Percentiles rank a stretch among this genome's conserved stretches.
Evolutionary conservation across 2,113 vertebrate species (phyloP).

Genomic region (Misgurnus mizolepis): DNA sequence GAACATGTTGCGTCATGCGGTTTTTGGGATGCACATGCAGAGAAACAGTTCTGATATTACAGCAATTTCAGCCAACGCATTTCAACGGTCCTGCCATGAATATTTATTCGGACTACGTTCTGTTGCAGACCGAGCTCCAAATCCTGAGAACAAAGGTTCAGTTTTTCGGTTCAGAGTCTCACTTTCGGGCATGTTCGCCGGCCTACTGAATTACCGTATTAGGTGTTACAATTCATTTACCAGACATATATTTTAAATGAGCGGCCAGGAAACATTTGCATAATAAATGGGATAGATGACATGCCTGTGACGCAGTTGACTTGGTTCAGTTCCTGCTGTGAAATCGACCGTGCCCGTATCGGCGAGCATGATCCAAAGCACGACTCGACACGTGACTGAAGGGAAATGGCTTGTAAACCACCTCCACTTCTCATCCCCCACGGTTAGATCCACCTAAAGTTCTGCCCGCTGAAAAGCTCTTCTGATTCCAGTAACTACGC

Average conservation of each 20-base stretch:
- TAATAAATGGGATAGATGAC: conserved; percentile 71
- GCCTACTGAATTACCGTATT: conserved; percentile 44
- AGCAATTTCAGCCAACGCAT: neutral
- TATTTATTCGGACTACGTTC: neutral
- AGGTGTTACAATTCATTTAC: conserved; percentile 54
- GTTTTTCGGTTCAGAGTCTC: neutral
- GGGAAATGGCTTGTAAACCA: conserved; percentile 6
- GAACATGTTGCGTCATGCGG: conserved; percentile 41
- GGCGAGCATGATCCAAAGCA: neutral
- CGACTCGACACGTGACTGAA: conserved; percentile 9
- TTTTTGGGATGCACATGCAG: conserved; percentile 14
- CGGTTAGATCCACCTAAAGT: neutral
- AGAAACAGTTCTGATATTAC: neutral
- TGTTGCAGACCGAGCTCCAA: conserved; percentile 9
- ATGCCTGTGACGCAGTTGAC: conserved; percentile 58
- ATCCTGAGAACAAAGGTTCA: neutral
- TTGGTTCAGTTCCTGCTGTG: conserved; percentile 28
- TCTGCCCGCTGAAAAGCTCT: neutral
- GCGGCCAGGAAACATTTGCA: conserved; percentile 63
- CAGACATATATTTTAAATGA: conserved; percentile 71
- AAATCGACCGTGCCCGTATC: conserved; percentile 12
- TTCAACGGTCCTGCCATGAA: neutral
- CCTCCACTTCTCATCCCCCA: neutral
- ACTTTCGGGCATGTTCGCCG: neutral
- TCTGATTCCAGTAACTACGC: conserved; percentile 28